Percentiles rank a stretch among this genome's conserved stretches.
Conservation (phyloP, 2,113 vertebrate species). For the Dendropsophus ebraccatus region DNA sequence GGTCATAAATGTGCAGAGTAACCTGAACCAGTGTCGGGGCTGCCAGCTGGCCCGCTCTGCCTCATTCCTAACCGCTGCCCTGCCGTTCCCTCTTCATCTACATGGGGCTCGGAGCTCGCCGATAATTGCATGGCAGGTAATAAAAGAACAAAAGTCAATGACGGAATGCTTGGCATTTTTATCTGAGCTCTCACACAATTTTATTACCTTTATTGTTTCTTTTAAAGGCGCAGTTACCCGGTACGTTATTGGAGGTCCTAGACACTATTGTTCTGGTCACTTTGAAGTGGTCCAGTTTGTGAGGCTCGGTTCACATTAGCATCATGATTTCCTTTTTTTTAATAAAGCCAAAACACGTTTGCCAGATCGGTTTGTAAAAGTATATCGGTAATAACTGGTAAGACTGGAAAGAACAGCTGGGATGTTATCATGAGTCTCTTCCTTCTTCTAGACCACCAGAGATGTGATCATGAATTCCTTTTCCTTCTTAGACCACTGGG, state of each 20-base stretch:
- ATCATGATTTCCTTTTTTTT: neutral
- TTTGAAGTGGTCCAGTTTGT: neutral
- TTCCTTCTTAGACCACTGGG: neutral
- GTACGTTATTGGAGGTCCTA: neutral
- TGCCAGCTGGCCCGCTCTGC: slow-evolving; percentile 75
- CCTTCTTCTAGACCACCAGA: neutral
- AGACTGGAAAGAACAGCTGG: no score
- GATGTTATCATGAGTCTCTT: neutral
- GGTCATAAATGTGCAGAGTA: slow-evolving; percentile 76
- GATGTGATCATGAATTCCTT: neutral
- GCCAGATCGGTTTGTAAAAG: neutral
- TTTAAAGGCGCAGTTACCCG: neutral
- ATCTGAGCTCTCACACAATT: slow-evolving; percentile 17
- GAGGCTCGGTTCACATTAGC: neutral
- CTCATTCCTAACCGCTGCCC: slow-evolving; percentile 68
- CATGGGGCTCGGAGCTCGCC: slow-evolving; percentile 66
- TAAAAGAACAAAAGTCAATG: slow-evolving; percentile 71
- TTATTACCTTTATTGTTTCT: neutral
- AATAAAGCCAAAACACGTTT: neutral
- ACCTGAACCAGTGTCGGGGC: slow-evolving; percentile 72
- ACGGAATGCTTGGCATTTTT: slow-evolving; percentile 61
- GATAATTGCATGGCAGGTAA: slow-evolving; percentile 81
- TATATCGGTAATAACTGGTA: no score
- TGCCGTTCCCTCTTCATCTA: slow-evolving; percentile 74
- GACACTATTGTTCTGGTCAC: neutral